Percentiles rank a stretch among this genome's conserved stretches.
Evolutionary conservation across 2,888 invertebrate species (phyloP).

Genomic region (Polietes domitor): DNA sequence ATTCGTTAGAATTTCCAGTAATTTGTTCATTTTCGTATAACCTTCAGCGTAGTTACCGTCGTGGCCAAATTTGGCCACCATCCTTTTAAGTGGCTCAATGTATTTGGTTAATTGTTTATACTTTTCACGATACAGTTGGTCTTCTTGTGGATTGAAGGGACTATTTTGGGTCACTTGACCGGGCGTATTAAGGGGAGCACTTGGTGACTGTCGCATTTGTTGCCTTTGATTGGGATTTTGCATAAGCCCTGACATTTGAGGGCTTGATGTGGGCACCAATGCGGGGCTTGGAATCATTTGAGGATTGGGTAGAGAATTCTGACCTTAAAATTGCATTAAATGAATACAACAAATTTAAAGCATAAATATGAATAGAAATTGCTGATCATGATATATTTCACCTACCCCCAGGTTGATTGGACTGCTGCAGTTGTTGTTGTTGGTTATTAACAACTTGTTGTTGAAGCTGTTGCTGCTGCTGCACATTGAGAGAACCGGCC

Average conservation of each 20-base stretch:
- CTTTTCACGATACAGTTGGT: slow-evolving; percentile 95
- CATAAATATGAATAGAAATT: too few species aligned
- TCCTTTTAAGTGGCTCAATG: slow-evolving; percentile 94
- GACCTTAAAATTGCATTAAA: too few species aligned
- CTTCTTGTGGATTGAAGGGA: slow-evolving; percentile 88
- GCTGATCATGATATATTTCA: too few species aligned
- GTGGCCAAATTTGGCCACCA: slow-evolving; percentile 93
- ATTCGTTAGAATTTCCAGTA: slow-evolving; percentile 94
- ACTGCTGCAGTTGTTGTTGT: slow-evolving; percentile 71
- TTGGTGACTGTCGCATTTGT: slow-evolving; percentile 89
- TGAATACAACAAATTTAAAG: too few species aligned
- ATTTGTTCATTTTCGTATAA: slow-evolving; percentile 95
- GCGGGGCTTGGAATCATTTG: slow-evolving; percentile 88
- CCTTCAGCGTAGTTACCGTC: slow-evolving; percentile 95
- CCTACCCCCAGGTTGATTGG: slow-evolving; percentile 68
- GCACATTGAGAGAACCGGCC: slow-evolving; percentile 74
- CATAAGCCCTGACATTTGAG: slow-evolving; percentile 84
- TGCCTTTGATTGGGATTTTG: slow-evolving; percentile 81
- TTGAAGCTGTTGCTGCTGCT: slow-evolving; percentile 70
- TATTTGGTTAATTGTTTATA: slow-evolving; percentile 95
- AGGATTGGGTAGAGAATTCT: slow-evolving; percentile 77
- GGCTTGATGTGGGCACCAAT: slow-evolving; percentile 86
- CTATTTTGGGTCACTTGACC: slow-evolving; percentile 83
- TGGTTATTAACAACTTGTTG: slow-evolving; percentile 62
- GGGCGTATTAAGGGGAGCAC: slow-evolving; percentile 91